These are phyloP conservation scores for Erythrocercus mccallii DNA, from an alignment of 2,113 vertebrate species.

Conservation along the genomic window DNA sequence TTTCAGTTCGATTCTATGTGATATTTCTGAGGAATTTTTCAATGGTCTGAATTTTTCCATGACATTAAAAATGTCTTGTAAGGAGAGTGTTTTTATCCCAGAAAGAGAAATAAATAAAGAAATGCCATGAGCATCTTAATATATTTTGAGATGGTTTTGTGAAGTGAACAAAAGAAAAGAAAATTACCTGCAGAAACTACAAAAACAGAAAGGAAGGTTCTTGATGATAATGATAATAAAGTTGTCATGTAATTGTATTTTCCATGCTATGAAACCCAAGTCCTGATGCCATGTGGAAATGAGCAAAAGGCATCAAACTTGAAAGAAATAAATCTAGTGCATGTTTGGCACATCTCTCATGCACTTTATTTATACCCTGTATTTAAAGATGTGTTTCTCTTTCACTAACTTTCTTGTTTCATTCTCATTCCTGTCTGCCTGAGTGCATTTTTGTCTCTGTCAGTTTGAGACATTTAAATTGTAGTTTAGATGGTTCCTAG, in stretches of 20 bases:
- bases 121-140: neutral
- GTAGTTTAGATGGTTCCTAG: neutral
- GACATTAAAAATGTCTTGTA: neutral
- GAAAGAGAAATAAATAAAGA: neutral
- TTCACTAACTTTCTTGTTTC: neutral
- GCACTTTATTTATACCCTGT: neutral
- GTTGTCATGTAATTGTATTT: neutral
- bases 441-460: neutral
- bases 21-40: neutral
- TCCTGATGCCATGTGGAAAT: neutral
- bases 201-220: neutral
- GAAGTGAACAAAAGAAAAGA: neutral
- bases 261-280: neutral
- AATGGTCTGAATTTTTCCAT: neutral
- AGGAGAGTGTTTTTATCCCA: neutral
- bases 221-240: neutral
- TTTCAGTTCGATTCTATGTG: neutral
- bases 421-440: neutral
- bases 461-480: neutral
- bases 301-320: neutral
- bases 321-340: neutral
- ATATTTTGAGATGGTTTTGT: neutral
- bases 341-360: neutral
- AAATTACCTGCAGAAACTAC: neutral
- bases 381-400: neutral